Base-by-base conservation (phyloP, 2,888 invertebrate genomes). In the Drosophila prostipennis region DNA sequence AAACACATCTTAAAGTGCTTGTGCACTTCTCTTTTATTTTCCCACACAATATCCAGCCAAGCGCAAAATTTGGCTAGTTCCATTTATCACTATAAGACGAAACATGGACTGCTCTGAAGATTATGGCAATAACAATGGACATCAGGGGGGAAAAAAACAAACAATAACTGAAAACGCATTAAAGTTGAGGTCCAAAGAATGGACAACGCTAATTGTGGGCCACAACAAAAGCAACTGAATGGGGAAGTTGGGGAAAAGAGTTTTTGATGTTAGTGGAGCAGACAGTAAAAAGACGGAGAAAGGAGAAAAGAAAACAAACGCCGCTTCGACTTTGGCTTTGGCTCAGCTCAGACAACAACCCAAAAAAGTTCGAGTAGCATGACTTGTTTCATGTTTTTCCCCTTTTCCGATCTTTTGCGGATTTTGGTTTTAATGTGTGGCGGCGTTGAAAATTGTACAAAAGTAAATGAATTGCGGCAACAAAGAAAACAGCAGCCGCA, bases 201-300 rank as follows among this genome's bases (percentile, higher is more conserved):
- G 71, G 73, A 71, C 64, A 69, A 46, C 69, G 76, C 85, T 84
- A 81, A 81, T 81, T 81, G 80, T 78, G 79, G 76, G 64, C 60
- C 82, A 79, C 71, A 79, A 79, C 67, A 79, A 63, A 75, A 57
- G 78, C 57, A 51, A 6, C 39, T 46, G 16, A 6, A 26, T n/a
- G 36, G 11, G 7, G 7, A 4, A n/a, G 49, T 32, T 32, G 43
- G 43, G 34, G 65, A n/a, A 52, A 16, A 43, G 52, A 51, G 49
- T 51, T 71, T 71, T 71, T 56, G 61, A 63, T 71, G 71, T 71
- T 71, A 71, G 71, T 71, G 40, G 71, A 71, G 71, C 71, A 71
- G 52, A 51, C 52, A 42, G 54, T 40, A 55, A 45, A 60, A 48
- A 57, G 43, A 16, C 42, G 60, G 55, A 37, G 39, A 71, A 55